These are phyloP conservation scores for human DNA, from an alignment of 2,113 vertebrate genomes.

Conservation along the genomic window GRCh38 chr6:112789501-112790000, in stretches of 20 bases:
- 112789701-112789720: background rate
- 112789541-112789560: background rate
- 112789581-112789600: background rate
- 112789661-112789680: background rate
- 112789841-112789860: background rate
- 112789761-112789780: background rate
- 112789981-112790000: background rate
- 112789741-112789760: background rate
- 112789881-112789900: background rate
- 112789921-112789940: background rate
- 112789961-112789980: background rate
- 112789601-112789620: background rate
- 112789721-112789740: background rate
- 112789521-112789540: background rate
- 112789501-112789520: background rate
- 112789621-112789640: slow-evolving; percentile 7
- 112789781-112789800: background rate
- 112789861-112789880: background rate
- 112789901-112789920: background rate
- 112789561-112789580: background rate
- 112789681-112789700: background rate
- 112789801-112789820: background rate
- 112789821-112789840: background rate
- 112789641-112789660: background rate
- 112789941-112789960: background rate